Percentiles rank a stretch among this genome's conserved stretches.
Evolutionary conservation across 2,888 invertebrate genomes (phyloP).

Genomic region (Chrysodeixis includens): DNA sequence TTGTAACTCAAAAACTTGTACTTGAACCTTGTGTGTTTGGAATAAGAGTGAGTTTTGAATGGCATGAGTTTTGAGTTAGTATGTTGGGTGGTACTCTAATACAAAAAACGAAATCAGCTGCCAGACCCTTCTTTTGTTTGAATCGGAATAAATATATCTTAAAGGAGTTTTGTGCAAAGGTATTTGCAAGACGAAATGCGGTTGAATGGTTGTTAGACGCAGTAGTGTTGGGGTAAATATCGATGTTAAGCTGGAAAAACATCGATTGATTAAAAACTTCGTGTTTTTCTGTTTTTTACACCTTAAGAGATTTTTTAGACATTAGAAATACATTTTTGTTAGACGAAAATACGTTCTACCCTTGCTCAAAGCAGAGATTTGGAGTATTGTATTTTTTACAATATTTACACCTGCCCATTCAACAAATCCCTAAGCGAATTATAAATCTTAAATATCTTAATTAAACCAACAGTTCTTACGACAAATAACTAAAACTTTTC

Average conservation of each 20-base stretch:
- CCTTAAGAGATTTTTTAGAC: no score
- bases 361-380: no score
- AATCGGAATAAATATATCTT: slow-evolving; percentile 81
- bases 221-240: slow-evolving; percentile 57
- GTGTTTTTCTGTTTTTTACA: no score
- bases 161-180: slow-evolving; percentile 75
- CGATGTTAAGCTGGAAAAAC: slow-evolving; percentile 13
- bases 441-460: no score
- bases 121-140: slow-evolving; percentile 77
- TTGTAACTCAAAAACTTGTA: background rate
- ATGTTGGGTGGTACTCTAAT: slow-evolving; percentile 43
- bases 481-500: no score
- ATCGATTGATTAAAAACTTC: background rate
- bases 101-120: slow-evolving; percentile 82
- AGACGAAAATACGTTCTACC: no score
- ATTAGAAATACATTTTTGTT: no score
- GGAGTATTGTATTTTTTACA: no score
- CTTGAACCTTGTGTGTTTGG: accelerated
- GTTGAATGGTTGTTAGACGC: slow-evolving; percentile 78
- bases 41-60: slow-evolving; percentile 20
- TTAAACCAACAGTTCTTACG: no score
- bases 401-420: no score
- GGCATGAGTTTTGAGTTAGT: background rate
- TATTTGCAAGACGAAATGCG: slow-evolving; percentile 84
- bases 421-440: no score